Evolutionary conservation across 1,140 invertebrate species (phyloP).

Genomic region (Daktulosphaira vitifoliae): DNA sequence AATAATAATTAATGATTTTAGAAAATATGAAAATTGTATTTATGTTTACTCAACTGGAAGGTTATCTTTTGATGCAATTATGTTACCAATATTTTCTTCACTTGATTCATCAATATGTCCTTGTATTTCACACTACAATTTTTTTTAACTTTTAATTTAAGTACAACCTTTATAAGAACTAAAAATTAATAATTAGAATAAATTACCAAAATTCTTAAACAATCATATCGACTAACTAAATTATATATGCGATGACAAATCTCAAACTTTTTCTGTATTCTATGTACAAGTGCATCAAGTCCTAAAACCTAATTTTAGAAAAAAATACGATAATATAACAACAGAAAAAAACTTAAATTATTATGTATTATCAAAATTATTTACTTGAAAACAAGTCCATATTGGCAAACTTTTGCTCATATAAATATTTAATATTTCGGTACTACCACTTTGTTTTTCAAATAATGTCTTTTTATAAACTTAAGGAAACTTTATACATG

Average conservation of each 20-base stretch:
- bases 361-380: not conserved
- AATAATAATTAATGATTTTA: conserved; percentile 36
- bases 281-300: not conserved
- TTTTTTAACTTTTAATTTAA: not conserved
- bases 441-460: conserved; percentile 3
- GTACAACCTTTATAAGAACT: not conserved
- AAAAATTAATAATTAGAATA: conserved; percentile 2
- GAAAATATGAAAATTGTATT: not conserved
- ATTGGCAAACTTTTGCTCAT: conserved; percentile 25
- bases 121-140: conserved; percentile 21
- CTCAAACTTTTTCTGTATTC: conserved; percentile 18
- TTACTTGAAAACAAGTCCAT: conserved; percentile 21
- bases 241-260: conserved; percentile 12
- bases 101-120: not conserved
- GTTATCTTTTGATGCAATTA: not conserved
- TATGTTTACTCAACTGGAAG: conserved; percentile 18
- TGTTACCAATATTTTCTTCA: conserved; percentile 18
- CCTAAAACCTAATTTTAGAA: not conserved
- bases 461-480: conserved; percentile 5
- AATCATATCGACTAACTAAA: conserved; percentile 15
- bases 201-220: conserved; percentile 15
- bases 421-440: conserved; percentile 10
- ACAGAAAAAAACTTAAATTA: no score
- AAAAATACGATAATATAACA: no score
- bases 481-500: no score